These are phyloP conservation scores for Pristionchus mayeri DNA, from an alignment of 2,888 invertebrate species.

Conservation along the genomic window DNA sequence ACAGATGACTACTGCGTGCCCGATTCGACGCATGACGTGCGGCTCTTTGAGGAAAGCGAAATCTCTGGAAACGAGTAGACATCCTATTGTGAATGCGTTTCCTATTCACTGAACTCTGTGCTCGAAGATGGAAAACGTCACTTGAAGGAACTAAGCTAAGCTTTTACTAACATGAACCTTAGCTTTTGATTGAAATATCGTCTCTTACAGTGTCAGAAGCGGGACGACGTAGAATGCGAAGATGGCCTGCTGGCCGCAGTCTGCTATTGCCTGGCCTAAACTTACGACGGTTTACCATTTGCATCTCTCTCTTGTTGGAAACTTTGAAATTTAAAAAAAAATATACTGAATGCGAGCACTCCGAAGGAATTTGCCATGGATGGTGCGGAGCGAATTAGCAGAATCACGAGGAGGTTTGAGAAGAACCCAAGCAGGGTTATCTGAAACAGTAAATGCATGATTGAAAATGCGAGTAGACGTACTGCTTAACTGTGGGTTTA, in stretches of 20 bases:
- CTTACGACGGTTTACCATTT: too few relatives aligned
- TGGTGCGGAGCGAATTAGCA: background rate
- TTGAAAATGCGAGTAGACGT: too few relatives aligned
- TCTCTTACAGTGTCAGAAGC: background rate
- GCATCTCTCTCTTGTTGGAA: too few relatives aligned
- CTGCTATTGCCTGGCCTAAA: conserved; percentile 5
- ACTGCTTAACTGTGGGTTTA: too few relatives aligned
- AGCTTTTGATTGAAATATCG: background rate
- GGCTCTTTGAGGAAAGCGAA: background rate
- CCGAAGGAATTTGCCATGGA: conserved; percentile 1
- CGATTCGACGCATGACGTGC: background rate
- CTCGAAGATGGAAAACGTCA: too few relatives aligned
- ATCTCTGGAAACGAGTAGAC: background rate
- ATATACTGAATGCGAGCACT: background rate
- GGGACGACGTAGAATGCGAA: conserved; percentile 3
- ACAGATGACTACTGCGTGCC: background rate
- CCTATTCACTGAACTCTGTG: too few relatives aligned
- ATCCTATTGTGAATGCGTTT: too few relatives aligned
- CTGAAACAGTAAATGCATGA: too few relatives aligned
- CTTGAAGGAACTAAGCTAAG: too few relatives aligned
- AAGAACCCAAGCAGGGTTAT: background rate
- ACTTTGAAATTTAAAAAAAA: too few relatives aligned
- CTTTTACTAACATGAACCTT: too few relatives aligned
- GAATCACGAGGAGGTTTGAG: background rate
- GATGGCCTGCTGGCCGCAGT: background rate